These are phyloP conservation scores for Hydraecia micacea DNA, from an alignment of 2,888 invertebrate species.

Conservation along the genomic window DNA sequence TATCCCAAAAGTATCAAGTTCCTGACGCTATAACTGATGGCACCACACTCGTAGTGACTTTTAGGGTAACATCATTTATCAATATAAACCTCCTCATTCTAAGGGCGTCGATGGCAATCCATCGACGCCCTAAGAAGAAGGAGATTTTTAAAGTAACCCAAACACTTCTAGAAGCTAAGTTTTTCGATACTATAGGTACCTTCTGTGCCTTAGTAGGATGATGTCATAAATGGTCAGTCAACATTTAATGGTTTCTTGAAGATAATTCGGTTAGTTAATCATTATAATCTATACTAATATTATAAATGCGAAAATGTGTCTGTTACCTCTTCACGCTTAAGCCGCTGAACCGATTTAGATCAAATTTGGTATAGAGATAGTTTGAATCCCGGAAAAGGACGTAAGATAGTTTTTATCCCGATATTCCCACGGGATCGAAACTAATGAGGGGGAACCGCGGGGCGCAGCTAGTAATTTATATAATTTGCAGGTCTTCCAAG, in stretches of 20 bases:
- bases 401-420: no score
- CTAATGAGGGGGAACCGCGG: no score
- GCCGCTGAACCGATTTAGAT: no score
- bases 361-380: no score
- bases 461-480: background rate
- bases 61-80: background rate
- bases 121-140: background rate
- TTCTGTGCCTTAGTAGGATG: background rate
- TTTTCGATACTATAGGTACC: background rate
- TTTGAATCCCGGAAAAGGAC: no score
- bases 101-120: no score
- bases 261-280: background rate
- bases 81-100: no score
- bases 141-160: background rate
- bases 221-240: background rate
- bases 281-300: background rate
- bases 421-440: no score
- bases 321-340: no score
- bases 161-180: background rate
- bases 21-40: background rate
- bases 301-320: no score
- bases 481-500: background rate
- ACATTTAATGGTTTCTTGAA: background rate
- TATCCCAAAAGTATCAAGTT: background rate
- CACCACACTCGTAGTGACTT: background rate